phyloP scores from a whole-genome alignment of 2,888 invertebrate species.

The Abrostola tripartita region DNA sequence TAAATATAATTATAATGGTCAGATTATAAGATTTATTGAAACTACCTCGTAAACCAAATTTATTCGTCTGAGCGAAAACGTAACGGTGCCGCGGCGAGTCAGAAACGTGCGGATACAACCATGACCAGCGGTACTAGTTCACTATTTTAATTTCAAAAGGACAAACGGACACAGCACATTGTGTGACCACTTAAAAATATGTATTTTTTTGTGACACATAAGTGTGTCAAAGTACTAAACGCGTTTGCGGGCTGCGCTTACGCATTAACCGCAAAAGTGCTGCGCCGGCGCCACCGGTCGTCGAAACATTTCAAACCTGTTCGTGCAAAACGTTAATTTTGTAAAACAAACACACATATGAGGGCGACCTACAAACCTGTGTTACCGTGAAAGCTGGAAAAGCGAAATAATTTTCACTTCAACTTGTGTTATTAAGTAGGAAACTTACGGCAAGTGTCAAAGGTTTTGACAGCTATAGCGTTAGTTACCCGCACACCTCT shows the following conservation, averaged over 20 bases:
- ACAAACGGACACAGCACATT: constrained; percentile 28
- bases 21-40: constrained; percentile 25
- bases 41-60: constrained; percentile 42
- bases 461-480: constrained; percentile 33
- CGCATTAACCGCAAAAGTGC: constrained; percentile 81
- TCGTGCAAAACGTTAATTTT: constrained; percentile 77
- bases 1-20: constrained; percentile 27
- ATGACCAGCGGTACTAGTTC: constrained; percentile 33
- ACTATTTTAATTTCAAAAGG: constrained; percentile 48
- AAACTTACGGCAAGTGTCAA: constrained; percentile 38
- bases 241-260: constrained; percentile 72
- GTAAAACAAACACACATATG: constrained; percentile 74
- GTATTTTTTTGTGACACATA: constrained; percentile 62
- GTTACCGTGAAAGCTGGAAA: constrained; percentile 76
- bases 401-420: constrained; percentile 71
- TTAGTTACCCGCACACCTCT: constrained; percentile 28
- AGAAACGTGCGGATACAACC: constrained; percentile 25
- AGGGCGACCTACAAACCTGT: constrained; percentile 72
- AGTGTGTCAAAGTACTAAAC: constrained; percentile 83
- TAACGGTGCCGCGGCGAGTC: constrained; percentile 42
- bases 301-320: constrained; percentile 78
- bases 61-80: constrained; percentile 36
- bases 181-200: constrained; percentile 48
- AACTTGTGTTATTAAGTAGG: constrained; percentile 53
- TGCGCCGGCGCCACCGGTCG: constrained; percentile 66